Conservation (phyloP, 1,140 invertebrate genomes). For the Mycetomoellerius zeteki region DNA sequence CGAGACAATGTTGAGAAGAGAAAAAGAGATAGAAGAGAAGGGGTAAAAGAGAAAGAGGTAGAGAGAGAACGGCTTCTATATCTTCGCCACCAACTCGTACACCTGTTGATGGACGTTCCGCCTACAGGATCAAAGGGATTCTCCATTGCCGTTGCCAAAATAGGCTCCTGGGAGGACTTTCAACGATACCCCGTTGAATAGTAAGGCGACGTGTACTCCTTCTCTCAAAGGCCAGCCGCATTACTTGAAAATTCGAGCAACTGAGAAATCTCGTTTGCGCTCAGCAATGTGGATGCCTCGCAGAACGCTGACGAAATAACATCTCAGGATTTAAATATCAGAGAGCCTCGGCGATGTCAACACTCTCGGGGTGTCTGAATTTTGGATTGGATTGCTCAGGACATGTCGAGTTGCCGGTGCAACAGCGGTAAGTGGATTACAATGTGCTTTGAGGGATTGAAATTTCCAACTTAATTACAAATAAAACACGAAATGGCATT, state of each 20-base stretch:
- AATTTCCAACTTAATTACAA: slow-evolving; percentile 33
- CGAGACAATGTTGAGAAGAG: neutral
- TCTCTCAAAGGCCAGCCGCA: slow-evolving; percentile 50
- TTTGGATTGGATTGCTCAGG: slow-evolving; percentile 37
- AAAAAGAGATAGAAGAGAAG: neutral
- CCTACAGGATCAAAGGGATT: slow-evolving; percentile 79
- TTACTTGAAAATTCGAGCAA: slow-evolving; percentile 63
- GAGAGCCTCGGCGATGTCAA: slow-evolving; percentile 17
- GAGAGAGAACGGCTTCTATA: slow-evolving; percentile 31
- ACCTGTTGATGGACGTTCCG: slow-evolving; percentile 82
- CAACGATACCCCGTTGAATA: slow-evolving; percentile 28
- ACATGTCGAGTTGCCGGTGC: neutral
- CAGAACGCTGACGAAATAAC: slow-evolving; percentile 45
- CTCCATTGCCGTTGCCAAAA: slow-evolving; percentile 39
- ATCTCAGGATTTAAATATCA: slow-evolving; percentile 59
- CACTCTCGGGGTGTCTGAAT: slow-evolving; percentile 50
- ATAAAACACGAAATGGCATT: slow-evolving; percentile 12
- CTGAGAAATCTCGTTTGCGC: slow-evolving; percentile 66
- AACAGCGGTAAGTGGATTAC: slow-evolving; percentile 46
- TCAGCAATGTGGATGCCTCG: slow-evolving; percentile 7
- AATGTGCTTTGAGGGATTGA: slow-evolving; percentile 32
- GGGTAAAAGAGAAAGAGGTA: neutral
- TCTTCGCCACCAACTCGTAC: slow-evolving; percentile 72
- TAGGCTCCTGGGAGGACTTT: slow-evolving; percentile 59
- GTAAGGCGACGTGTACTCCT: slow-evolving; percentile 10